A percentile compares a stretch with the other conserved stretches of the same genome.
These are phyloP conservation scores for Dreissena polymorpha DNA, from an alignment of 1,140 invertebrate genomes.

Conservation along the genomic window DNA sequence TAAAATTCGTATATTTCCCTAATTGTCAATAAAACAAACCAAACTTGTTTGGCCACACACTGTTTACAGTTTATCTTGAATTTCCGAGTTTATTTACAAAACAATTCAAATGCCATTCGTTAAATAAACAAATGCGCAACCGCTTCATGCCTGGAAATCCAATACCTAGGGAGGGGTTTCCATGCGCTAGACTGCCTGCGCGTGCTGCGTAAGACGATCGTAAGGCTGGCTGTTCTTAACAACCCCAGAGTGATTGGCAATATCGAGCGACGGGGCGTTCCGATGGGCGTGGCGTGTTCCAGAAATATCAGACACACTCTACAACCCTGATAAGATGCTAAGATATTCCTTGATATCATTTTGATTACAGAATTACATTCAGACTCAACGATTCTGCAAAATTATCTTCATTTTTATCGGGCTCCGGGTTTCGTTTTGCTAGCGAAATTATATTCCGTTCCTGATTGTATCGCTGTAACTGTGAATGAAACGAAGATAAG, in stretches of 20 bases:
- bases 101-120: constrained; percentile 40
- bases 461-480: too few relatives aligned
- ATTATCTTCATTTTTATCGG: constrained; percentile 36
- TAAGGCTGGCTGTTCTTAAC: constrained; percentile 5
- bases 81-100: constrained; percentile 55
- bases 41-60: constrained; percentile 53
- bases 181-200: background rate
- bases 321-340: constrained; percentile 36
- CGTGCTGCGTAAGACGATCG: constrained; percentile 19
- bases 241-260: constrained; percentile 14
- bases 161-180: constrained; percentile 6
- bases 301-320: constrained; percentile 25
- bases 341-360: constrained; percentile 50
- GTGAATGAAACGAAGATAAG: too few relatives aligned
- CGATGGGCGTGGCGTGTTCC: constrained; percentile 9
- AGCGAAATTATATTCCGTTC: too few relatives aligned
- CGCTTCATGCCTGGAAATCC: constrained; percentile 22
- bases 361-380: constrained; percentile 27
- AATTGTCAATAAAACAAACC: constrained; percentile 45
- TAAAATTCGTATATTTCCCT: background rate
- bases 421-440: too few relatives aligned
- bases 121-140: constrained; percentile 37
- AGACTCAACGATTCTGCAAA: background rate
- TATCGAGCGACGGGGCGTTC: background rate
- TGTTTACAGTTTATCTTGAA: constrained; percentile 43